A percentile compares a stretch with the other conserved stretches of the same genome.
These are phyloP conservation scores for Falcaria lacertinaria DNA, from an alignment of 2,888 invertebrate species.

Conservation along the genomic window DNA sequence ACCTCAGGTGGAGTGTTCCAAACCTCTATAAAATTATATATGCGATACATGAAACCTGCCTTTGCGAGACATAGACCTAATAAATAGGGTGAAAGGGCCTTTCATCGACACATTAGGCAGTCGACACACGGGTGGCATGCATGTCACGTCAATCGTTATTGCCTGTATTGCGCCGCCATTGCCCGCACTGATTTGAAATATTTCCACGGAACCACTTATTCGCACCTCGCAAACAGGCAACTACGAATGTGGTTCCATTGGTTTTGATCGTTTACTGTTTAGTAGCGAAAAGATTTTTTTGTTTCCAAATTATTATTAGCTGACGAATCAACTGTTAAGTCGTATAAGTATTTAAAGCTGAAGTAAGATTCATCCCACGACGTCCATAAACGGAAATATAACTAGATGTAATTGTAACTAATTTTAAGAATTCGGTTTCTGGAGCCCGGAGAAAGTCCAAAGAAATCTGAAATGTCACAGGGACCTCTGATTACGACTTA, in stretches of 20 bases:
- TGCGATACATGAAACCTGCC: constrained; percentile 28
- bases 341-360: no score
- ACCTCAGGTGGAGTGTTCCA: background rate
- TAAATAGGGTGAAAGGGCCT: constrained; percentile 65
- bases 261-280: constrained; percentile 43
- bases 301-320: no score
- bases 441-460: no score
- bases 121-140: constrained; percentile 61
- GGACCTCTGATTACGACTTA: no score
- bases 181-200: constrained; percentile 76
- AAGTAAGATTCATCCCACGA: no score
- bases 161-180: constrained; percentile 58
- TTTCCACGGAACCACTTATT: constrained; percentile 78
- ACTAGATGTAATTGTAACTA: no score
- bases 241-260: constrained; percentile 24
- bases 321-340: no score
- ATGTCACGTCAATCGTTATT: constrained; percentile 73
- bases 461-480: no score
- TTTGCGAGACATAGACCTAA: constrained; percentile 51
- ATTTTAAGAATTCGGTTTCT: no score
- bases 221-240: constrained; percentile 58
- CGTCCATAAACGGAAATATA: no score
- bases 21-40: constrained; percentile 19
- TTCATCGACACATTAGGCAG: constrained; percentile 67
- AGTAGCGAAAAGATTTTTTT: background rate